phyloP scores from a whole-genome alignment of 2,797 vertebrate genomes.

The Avahi laniger region DNA sequence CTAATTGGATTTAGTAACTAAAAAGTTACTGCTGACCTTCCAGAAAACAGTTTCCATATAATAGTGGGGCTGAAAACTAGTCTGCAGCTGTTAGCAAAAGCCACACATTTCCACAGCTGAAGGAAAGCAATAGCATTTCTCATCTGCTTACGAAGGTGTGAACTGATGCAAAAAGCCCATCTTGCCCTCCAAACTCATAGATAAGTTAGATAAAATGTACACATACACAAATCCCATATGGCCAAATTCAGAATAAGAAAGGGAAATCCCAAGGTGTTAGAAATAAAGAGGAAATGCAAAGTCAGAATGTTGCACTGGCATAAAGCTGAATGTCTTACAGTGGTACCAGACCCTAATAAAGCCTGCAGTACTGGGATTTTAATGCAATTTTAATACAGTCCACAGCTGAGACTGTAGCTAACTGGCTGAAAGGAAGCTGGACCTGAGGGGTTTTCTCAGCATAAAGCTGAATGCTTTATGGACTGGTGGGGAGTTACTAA shows the following conservation, averaged over 20 bases:
- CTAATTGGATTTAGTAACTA: neutral
- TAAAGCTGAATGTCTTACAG: neutral
- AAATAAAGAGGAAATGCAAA: constrained; percentile 10
- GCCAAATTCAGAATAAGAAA: constrained; percentile 1
- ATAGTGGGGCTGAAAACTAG: neutral
- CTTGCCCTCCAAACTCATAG: neutral
- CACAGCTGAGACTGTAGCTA: neutral
- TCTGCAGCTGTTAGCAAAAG: neutral
- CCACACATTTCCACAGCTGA: neutral
- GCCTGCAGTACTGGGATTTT: neutral
- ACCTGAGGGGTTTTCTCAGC: neutral
- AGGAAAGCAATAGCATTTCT: neutral
- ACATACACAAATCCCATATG: neutral
- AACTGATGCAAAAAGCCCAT: neutral
- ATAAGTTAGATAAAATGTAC: neutral
- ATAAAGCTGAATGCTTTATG: neutral
- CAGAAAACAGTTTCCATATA: neutral
- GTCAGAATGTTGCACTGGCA: neutral
- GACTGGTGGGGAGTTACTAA: neutral
- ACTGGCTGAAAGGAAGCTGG: neutral
- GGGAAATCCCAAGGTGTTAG: neutral
- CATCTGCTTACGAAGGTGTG: neutral
- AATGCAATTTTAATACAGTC: neutral
- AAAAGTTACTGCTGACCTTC: neutral
- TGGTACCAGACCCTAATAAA: neutral